Evolutionary conservation across 2,113 vertebrate genomes (phyloP).

Genomic region (Semicossyphus pulcher): DNA sequence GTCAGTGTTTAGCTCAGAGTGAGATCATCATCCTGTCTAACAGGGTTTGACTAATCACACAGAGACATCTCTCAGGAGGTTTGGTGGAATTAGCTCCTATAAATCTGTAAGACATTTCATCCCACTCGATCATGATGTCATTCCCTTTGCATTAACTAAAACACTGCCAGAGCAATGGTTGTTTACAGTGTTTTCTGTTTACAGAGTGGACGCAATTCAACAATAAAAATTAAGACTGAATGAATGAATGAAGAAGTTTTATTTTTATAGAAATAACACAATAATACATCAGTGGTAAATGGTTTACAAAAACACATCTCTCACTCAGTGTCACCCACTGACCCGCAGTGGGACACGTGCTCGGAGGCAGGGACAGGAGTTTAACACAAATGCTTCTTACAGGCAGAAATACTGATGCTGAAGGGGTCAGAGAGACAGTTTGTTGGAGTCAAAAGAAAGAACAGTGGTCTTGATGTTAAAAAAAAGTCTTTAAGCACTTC

Average conservation of each 20-base stretch:
- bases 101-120: neutral
- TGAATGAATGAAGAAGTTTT: constrained; percentile 59
- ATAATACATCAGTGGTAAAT: constrained; percentile 19
- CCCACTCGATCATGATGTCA: neutral
- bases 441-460: neutral
- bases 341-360: constrained; percentile 77
- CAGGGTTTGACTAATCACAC: neutral
- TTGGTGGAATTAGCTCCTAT: neutral
- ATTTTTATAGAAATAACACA: constrained; percentile 45
- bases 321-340: constrained; percentile 49
- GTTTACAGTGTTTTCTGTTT: neutral
- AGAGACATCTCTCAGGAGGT: neutral
- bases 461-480: too few species aligned
- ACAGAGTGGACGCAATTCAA: neutral
- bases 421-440: neutral
- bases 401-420: constrained; percentile 8
- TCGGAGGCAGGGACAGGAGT: too few species aligned
- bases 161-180: neutral
- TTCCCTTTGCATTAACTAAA: neutral
- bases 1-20: neutral
- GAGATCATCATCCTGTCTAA: neutral
- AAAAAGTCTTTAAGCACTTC: too few species aligned
- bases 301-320: constrained; percentile 30
- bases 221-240: too few species aligned
- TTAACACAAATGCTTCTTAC: neutral